Base-by-base conservation (phyloP, 2,888 invertebrate species). In the Tanypteryx hageni region DNA sequence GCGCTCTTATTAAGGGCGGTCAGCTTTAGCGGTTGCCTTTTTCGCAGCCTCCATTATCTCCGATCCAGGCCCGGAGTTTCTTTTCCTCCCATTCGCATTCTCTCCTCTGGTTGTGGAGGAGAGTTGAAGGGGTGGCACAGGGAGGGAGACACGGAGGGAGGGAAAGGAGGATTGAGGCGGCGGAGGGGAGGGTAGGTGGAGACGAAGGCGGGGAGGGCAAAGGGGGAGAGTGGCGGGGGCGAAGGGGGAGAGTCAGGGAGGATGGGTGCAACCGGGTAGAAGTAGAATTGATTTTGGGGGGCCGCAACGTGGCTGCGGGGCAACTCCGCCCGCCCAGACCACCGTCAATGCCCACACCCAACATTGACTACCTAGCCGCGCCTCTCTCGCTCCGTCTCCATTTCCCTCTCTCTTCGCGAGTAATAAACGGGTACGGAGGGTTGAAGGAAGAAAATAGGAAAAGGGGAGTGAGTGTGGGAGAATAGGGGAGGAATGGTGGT, bases 251-350 rank as follows among this genome's bases (percentile, higher is more conserved):
- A n/a, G 64, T 16, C 0, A 64, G 64, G 76, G 76, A 68, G 22
- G 68, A 22, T 68, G 68, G 68, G 68, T 68, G 68, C 27, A 76
- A 76, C 76, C 27, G 76, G 27, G 76, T 27, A 22, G 76, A 22
- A 76, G 76, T 76, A 22, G 76, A 10, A 76, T 76, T 76, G 76
- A 76, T 76, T 76, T 76, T 76, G 76, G 68, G 68, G 64, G 64
- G 64, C 64, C 16, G 68, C 68, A 44, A 44, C 44, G 44, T 44
- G 44, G 44, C 44, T 44, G 44, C 44, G 44, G 44, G 44, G 44
- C 44, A 44, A 44, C 44, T 44, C 44, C 44, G 1, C 44, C 44
- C 44, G 1, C 44, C 44, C 68, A 11, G 22, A 68, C 68, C 68
- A 0, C 76, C 76, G 2, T 27, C 76, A 5, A 10, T 11, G 5